These are phyloP conservation scores for Pyrochroa serraticornis DNA, from an alignment of 2,888 invertebrate species.

Conservation along the genomic window DNA sequence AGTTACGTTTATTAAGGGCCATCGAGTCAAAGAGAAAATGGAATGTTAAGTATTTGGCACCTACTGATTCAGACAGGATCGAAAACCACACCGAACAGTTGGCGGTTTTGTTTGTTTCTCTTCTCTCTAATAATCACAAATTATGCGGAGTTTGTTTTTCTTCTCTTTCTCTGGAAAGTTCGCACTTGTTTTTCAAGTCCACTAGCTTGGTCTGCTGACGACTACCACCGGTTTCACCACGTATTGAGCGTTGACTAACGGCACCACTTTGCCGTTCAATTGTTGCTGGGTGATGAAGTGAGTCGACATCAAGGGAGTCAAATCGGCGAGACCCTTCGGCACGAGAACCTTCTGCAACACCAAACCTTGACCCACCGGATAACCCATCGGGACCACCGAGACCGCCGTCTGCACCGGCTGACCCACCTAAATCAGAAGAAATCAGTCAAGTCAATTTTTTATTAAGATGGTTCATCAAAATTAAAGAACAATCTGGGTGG, in stretches of 20 bases:
- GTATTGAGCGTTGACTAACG: conserved; percentile 72
- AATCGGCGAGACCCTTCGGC: conserved; percentile 64
- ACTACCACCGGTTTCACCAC: conserved; percentile 75
- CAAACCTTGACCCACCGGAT: conserved; percentile 57
- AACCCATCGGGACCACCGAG: conserved; percentile 53
- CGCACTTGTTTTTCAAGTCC: conserved; percentile 8
- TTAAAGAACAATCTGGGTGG: no score
- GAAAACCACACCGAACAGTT: no score
- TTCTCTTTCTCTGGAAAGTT: no score
- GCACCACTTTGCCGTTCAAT: conserved; percentile 69
- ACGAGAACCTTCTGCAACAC: conserved; percentile 60
- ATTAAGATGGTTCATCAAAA: no score
- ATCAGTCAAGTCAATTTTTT: conserved; percentile 3
- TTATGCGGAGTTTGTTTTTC: conserved; percentile 4
- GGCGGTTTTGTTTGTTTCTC: no score
- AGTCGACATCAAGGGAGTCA: conserved; percentile 72
- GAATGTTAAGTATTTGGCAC: no score
- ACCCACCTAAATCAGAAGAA: conserved; percentile 37
- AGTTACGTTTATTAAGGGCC: no score
- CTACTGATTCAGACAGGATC: no score
- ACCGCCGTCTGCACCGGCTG: conserved; percentile 53
- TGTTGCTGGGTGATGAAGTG: conserved; percentile 69
- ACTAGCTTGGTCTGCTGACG: conserved; percentile 59
- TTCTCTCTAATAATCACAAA: conserved; percentile 8
- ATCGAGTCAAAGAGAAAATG: no score